Conservation (phyloP, 2,888 invertebrate species). For the Drosophila maculinotata region DNA sequence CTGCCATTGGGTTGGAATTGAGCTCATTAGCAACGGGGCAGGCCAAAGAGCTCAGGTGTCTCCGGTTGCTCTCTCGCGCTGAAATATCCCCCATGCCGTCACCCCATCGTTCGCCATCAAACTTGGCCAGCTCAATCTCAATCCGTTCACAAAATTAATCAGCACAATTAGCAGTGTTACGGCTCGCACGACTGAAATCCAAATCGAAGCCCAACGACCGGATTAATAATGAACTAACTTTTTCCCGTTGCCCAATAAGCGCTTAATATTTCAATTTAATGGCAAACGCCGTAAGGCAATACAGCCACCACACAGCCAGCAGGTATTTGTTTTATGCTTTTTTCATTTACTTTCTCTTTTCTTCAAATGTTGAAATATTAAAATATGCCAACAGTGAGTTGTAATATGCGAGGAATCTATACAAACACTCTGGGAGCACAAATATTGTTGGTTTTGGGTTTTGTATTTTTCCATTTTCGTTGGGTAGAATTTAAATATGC, state of each 20-base stretch:
- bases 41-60: slow-evolving; percentile 4
- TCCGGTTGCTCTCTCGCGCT: background rate
- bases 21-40: slow-evolving; percentile 63
- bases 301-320: slow-evolving; percentile 8
- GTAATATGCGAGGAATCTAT: no score
- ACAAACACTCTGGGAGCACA: no score
- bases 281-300: slow-evolving; percentile 14
- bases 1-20: slow-evolving; percentile 41
- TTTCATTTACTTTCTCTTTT: background rate
- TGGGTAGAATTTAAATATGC: no score
- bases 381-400: slow-evolving; percentile 1
- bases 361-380: background rate
- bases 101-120: background rate
- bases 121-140: slow-evolving; percentile 17
- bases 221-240: slow-evolving; percentile 40
- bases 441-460: no score
- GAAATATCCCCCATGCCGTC: no score
- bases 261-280: slow-evolving; percentile 53
- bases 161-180: slow-evolving; percentile 60
- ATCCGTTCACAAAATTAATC: slow-evolving; percentile 67
- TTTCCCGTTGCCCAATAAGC: slow-evolving; percentile 8
- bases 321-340: slow-evolving; percentile 11
- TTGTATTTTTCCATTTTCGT: no score
- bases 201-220: slow-evolving; percentile 33
- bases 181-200: slow-evolving; percentile 31